Evolutionary conservation across 1,140 invertebrate species (phyloP).

Genomic region (Augochlora pura): DNA sequence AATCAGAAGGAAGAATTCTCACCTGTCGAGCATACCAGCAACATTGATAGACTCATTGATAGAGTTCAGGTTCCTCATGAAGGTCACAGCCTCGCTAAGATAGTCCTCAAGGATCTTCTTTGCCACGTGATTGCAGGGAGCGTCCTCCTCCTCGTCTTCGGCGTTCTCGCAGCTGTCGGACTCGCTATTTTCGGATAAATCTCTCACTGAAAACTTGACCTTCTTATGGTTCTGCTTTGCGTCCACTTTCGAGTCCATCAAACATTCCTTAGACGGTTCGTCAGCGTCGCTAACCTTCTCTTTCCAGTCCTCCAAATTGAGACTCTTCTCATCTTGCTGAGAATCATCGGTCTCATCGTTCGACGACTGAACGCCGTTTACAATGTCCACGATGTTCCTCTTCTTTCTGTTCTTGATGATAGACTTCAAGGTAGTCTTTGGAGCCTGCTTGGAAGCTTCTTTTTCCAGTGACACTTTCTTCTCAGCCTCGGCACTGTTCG

Average conservation of each 20-base stretch:
- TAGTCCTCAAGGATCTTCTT: constrained; percentile 65
- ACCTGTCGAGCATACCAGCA: constrained; percentile 40
- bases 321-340: not conserved
- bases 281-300: not conserved
- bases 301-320: not conserved
- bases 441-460: not conserved
- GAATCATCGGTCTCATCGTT: constrained; percentile 42
- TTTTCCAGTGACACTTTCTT: not conserved
- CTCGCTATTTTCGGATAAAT: constrained; percentile 33
- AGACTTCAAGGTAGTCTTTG: constrained; percentile 34
- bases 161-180: constrained; percentile 32
- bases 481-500: not conserved
- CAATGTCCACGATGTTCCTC: constrained; percentile 3
- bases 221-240: constrained; percentile 25
- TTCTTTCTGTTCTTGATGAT: constrained; percentile 62
- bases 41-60: constrained; percentile 64
- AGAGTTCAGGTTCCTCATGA: constrained; percentile 70
- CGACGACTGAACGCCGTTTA: constrained; percentile 1
- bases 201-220: constrained; percentile 31
- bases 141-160: constrained; percentile 12
- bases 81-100: constrained; percentile 65
- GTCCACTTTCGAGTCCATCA: not conserved
- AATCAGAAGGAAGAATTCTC: no score
- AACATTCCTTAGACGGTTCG: not conserved
- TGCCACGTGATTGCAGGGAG: not conserved